A percentile compares a stretch with the other conserved stretches of the same genome.
Conservation (phyloP, 2,888 invertebrate genomes). For the Parnassius glacialis region DNA sequence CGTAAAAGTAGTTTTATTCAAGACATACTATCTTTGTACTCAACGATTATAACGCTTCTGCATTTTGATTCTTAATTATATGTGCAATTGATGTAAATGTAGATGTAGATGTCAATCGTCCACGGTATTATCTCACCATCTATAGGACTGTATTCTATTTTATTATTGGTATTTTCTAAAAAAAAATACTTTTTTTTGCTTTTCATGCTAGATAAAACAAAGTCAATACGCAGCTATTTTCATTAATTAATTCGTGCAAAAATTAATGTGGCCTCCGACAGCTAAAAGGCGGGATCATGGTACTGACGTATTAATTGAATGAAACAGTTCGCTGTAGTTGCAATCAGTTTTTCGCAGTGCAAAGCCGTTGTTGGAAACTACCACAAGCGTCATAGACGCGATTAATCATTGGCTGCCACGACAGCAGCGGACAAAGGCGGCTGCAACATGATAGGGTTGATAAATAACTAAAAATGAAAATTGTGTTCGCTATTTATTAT, state of each 20-base stretch:
- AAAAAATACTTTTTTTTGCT: no score
- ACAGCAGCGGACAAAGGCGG: conserved; percentile 59
- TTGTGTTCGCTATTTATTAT: conserved; percentile 11
- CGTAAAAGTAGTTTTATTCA: no score
- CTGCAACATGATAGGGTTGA: conserved; percentile 42
- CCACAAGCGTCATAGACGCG: conserved; percentile 65
- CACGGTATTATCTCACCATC: no score
- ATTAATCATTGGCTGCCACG: conserved; percentile 69
- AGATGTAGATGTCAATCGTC: no score
- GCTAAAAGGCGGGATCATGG: conserved; percentile 38
- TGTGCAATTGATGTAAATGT: no score
- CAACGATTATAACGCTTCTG: no score
- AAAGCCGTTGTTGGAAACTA: conserved; percentile 52
- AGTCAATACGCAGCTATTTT: background rate
- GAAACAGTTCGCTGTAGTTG: conserved; percentile 35
- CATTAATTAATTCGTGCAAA: conserved; percentile 20
- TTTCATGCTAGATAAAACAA: background rate
- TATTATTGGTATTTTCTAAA: no score
- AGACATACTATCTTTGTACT: no score
- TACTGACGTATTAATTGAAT: conserved; percentile 42
- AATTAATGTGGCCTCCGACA: conserved; percentile 46
- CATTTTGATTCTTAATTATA: no score
- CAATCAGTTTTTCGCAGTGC: conserved; percentile 63
- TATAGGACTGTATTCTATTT: no score
- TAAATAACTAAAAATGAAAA: conserved; percentile 14